Conservation (phyloP, 1,140 invertebrate genomes). For the Drosophila serrata region DNA sequence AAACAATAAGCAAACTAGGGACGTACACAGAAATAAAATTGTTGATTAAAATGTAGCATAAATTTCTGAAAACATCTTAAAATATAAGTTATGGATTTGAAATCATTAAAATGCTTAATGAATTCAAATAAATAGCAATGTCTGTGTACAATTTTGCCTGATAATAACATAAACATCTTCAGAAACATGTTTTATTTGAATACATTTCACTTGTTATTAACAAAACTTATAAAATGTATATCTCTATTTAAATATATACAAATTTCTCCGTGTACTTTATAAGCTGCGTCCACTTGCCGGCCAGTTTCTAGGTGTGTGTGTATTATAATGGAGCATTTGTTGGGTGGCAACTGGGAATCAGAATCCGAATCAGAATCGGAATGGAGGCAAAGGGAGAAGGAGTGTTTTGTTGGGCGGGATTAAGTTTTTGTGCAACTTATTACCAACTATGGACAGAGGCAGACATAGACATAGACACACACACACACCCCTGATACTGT, state of each 20-base stretch:
- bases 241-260: too few relatives aligned
- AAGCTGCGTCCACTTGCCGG: constrained; percentile 21
- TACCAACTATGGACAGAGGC: constrained; percentile 64
- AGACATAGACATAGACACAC: constrained; percentile 9
- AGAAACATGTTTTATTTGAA: not conserved
- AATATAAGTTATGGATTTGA: not conserved
- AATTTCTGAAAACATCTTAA: not conserved
- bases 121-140: too few relatives aligned
- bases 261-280: not conserved
- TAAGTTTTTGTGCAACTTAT: constrained; percentile 78
- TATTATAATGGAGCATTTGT: constrained; percentile 60
- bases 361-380: constrained; percentile 4
- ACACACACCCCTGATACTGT: constrained; percentile 1
- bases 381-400: too few relatives aligned
- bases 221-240: not conserved
- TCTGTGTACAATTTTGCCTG: too few relatives aligned
- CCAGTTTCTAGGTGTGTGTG: constrained; percentile 50
- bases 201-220: too few relatives aligned
- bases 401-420: constrained; percentile 48
- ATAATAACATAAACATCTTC: too few relatives aligned
- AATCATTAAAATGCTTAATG: too few relatives aligned
- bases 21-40: not conserved
- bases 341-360: constrained; percentile 14
- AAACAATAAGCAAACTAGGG: constrained; percentile 67
- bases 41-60: too few relatives aligned